Evolutionary conservation across 1,140 invertebrate genomes (phyloP).

Genomic region (Aphis craccivora): DNA sequence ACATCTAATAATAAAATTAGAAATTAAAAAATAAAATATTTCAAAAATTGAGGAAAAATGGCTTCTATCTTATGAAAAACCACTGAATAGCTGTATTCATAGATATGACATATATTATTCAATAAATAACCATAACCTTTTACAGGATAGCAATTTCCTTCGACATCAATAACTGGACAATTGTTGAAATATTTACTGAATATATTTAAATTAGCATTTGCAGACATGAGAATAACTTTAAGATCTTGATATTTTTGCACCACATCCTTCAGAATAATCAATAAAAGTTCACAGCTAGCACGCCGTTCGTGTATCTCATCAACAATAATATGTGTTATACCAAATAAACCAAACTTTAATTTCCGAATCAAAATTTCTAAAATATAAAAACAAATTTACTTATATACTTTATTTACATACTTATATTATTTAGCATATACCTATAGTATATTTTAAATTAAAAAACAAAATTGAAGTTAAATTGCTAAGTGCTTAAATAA

Average conservation of each 20-base stretch:
- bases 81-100: not conserved
- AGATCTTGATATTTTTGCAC: slow-evolving; percentile 87
- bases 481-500: not conserved
- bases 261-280: slow-evolving; percentile 93
- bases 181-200: slow-evolving; percentile 92
- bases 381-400: not conserved
- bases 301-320: slow-evolving; percentile 98
- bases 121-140: slow-evolving; percentile 63
- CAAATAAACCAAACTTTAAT: slow-evolving; percentile 83
- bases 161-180: slow-evolving; percentile 81
- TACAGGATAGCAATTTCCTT: slow-evolving; percentile 82
- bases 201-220: slow-evolving; percentile 90
- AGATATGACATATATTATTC: not conserved
- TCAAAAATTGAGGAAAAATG: not conserved
- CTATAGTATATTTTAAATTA: too few relatives aligned
- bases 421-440: not conserved
- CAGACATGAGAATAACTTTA: slow-evolving; percentile 95
- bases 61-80: not conserved
- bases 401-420: not conserved
- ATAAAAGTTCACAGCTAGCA: slow-evolving; percentile 94
- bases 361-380: slow-evolving; percentile 86
- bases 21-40: too few relatives aligned
- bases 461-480: too few relatives aligned
- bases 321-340: slow-evolving; percentile 89
- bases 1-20: too few relatives aligned